phyloP scores from a whole-genome alignment of 2,113 vertebrate genomes.

The Tringa solitaria region DNA sequence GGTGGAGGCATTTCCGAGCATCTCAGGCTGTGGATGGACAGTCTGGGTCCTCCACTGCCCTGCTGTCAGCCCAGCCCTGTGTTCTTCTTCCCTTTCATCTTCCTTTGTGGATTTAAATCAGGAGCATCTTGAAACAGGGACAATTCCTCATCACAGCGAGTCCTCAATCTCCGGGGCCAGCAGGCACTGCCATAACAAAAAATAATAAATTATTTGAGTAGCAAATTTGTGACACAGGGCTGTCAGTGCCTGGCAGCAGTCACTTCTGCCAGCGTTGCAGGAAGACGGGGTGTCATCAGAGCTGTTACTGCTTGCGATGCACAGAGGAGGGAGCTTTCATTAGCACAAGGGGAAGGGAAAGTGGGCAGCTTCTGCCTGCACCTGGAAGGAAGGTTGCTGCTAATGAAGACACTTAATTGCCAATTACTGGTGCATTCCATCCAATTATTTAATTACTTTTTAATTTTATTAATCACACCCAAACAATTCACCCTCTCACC shows the following conservation, averaged over 20 bases:
- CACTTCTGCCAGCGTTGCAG: background rate
- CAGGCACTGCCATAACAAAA: background rate
- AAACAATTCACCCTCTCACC: fast-evolving
- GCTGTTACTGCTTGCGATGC: background rate
- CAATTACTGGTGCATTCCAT: background rate
- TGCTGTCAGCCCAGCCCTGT: background rate
- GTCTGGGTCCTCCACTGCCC: background rate
- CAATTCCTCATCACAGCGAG: fast-evolving
- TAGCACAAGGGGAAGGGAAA: background rate
- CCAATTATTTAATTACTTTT: background rate
- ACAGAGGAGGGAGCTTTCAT: background rate
- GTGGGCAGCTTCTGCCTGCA: fast-evolving
- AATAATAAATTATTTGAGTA: fast-evolving
- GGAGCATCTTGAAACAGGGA: background rate
- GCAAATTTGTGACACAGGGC: background rate
- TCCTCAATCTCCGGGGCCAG: background rate
- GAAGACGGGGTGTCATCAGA: fast-evolving
- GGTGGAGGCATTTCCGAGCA: background rate
- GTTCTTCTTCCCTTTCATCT: background rate
- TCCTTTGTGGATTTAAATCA: background rate
- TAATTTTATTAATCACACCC: background rate
- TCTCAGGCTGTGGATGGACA: background rate
- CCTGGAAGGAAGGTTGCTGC: background rate
- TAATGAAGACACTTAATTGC: background rate
- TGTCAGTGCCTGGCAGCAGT: background rate